Evolutionary conservation across 1,140 invertebrate genomes (phyloP), one percentile per base, ranked within the genome.

Genomic region (Ostrea denselamellosa): DNA sequence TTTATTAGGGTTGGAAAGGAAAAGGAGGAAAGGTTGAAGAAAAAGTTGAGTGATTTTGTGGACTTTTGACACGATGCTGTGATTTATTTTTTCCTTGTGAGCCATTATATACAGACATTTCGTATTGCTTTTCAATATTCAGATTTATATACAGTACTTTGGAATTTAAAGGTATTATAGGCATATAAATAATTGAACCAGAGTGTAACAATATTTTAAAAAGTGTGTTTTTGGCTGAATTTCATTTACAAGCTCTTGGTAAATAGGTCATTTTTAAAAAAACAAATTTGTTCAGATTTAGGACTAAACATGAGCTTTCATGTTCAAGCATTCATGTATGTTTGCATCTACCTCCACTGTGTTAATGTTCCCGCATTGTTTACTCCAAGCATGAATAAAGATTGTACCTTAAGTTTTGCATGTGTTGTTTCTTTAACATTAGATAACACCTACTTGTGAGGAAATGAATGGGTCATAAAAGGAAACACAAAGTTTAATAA

Each of bases 1-100:
- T 77, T 77, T 77, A 77, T 77, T 77, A 77, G 68, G 68, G 68
- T 77, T 77, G 22, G 68, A 77, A 77, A 77, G 28, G 68, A 34
- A 34, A 77, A 34, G 68, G 28, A 25, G 68, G 28, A 77, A 77
- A 77, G 68, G 68, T 77, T 34, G 68, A 77, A 77, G 68, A 77
- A 25, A 77, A 77, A 34, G 25, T 77, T 28, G 68, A 77, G 28
- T 77, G 28, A 77, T 28, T 77, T 28, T 77, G 68, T 28, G 68
- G 68, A 77, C 25, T 34, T 77, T 22, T 77, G 14, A 77, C 28
- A 34, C 10, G 68, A 77, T 34, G 68, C 28, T 34, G 25, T 77
- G 68, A 77, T 77, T 71, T 10, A 28, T 28, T 25, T 62, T 7
- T 62, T 19, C 34, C 5, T 44, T 44, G 34, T 62, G 14, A 17